A percentile compares a stretch with the other conserved stretches of the same genome.
These are phyloP conservation scores for Brachionus asplanchnoidis DNA, from an alignment of 1,140 invertebrate species.

Conservation along the genomic window DNA sequence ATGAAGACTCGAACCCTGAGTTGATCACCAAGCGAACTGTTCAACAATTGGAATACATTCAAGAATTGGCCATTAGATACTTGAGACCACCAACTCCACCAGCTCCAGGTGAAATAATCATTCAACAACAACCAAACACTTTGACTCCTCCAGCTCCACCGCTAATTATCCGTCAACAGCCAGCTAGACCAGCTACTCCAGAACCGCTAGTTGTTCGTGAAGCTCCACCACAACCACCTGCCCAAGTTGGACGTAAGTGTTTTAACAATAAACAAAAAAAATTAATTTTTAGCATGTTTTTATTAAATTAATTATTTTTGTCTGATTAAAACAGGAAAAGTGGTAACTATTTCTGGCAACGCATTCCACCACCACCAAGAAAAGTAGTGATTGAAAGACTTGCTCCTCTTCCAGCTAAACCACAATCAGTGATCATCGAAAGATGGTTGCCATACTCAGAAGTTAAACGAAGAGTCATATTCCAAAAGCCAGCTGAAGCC, in stretches of 20 bases:
- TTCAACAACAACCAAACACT: not conserved
- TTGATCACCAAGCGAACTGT: not conserved
- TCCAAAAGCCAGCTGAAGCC: constrained; percentile 1
- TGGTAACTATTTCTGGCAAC: constrained; percentile 8
- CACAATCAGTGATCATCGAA: constrained; percentile 35
- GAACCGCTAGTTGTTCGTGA: constrained; percentile 40
- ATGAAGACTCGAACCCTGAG: constrained; percentile 36
- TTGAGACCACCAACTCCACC: constrained; percentile 41
- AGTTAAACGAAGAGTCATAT: constrained; percentile 31
- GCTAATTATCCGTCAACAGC: constrained; percentile 33
- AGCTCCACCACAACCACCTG: constrained; percentile 39
- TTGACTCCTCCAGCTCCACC: constrained; percentile 41
- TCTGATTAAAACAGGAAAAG: not conserved
- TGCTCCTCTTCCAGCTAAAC: constrained; percentile 41
- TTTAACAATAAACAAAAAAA: no score
- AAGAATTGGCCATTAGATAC: constrained; percentile 41
- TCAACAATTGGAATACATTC: constrained; percentile 22
- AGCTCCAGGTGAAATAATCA: constrained; percentile 40
- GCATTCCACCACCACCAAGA: constrained; percentile 41
- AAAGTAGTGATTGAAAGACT: constrained; percentile 42
- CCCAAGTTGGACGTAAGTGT: not conserved
- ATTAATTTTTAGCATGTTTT: no score
- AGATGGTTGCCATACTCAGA: constrained; percentile 39
- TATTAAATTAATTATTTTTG: no score
- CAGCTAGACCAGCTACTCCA: constrained; percentile 26